These are phyloP conservation scores for Gorsachius goisagi DNA, from an alignment of 2,113 vertebrate species.

Conservation along the genomic window DNA sequence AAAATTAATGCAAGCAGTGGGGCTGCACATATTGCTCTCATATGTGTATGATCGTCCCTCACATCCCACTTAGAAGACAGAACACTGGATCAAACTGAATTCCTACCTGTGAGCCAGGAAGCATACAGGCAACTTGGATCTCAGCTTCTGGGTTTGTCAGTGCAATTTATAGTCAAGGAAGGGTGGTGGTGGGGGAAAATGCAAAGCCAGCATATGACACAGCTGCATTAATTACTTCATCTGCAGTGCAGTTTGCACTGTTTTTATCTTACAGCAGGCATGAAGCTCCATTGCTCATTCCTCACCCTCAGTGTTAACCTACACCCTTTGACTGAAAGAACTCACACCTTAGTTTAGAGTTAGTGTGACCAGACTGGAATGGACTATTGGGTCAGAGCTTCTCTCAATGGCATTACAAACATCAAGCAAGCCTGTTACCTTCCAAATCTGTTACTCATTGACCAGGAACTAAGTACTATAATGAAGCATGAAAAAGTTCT, in stretches of 20 bases:
- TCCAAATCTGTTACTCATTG: not conserved
- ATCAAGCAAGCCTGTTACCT: fast-evolving
- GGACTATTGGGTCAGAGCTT: not conserved
- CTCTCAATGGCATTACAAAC: not conserved
- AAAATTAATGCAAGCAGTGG: not conserved
- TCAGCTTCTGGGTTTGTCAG: not conserved
- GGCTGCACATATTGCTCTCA: not conserved
- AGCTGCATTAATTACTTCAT: not conserved
- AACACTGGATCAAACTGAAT: not conserved
- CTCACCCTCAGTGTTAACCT: not conserved
- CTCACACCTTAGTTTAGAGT: not conserved
- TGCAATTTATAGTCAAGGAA: not conserved
- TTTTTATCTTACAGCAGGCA: not conserved
- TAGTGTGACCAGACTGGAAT: not conserved
- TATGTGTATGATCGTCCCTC: not conserved
- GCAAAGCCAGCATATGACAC: not conserved
- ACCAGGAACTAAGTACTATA: not conserved
- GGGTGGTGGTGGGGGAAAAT: not conserved
- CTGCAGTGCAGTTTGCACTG: not conserved
- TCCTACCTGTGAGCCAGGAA: not conserved
- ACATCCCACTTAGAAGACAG: not conserved
- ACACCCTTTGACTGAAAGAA: not conserved
- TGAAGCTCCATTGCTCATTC: not conserved
- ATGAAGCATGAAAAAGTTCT: not conserved
- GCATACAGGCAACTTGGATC: not conserved